phyloP scores from a whole-genome alignment of 2,797 vertebrate genomes.

The Eptatretus atami region DNA sequence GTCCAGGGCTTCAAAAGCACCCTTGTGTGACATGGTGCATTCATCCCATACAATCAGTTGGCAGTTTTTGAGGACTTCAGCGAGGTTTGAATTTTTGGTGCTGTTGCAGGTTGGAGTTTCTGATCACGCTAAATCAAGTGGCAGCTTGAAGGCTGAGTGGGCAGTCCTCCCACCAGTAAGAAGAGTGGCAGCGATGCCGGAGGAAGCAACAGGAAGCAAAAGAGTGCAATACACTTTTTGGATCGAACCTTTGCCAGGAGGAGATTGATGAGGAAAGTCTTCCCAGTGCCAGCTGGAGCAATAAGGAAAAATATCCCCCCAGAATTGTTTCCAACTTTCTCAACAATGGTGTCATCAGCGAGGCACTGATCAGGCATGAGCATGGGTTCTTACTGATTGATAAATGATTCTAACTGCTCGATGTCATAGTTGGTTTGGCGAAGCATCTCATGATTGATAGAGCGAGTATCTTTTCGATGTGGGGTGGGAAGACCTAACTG shows the following conservation, averaged over 20 bases:
- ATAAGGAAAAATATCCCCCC: background rate
- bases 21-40: conserved; percentile 1
- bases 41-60: background rate
- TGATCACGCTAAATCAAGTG: background rate
- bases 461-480: too few species aligned
- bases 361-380: too few species aligned
- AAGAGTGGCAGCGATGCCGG: too few species aligned
- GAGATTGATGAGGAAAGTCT: background rate
- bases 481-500: too few species aligned
- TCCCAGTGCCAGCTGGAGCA: background rate
- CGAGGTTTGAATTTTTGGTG: background rate
- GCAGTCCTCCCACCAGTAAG: too few species aligned
- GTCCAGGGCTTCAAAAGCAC: background rate
- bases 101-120: background rate
- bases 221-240: background rate
- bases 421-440: too few species aligned
- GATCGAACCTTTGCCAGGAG: background rate
- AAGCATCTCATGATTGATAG: too few species aligned
- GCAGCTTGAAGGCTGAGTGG: background rate
- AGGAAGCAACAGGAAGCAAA: background rate
- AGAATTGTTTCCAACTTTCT: too few species aligned
- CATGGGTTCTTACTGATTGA: too few species aligned
- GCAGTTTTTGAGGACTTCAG: background rate
- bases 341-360: too few species aligned
- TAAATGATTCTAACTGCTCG: too few species aligned